Evolutionary conservation across 2,888 invertebrate species (phyloP), one percentile per base, ranked within the genome.

Genomic region (Sussaba pulchella): DNA sequence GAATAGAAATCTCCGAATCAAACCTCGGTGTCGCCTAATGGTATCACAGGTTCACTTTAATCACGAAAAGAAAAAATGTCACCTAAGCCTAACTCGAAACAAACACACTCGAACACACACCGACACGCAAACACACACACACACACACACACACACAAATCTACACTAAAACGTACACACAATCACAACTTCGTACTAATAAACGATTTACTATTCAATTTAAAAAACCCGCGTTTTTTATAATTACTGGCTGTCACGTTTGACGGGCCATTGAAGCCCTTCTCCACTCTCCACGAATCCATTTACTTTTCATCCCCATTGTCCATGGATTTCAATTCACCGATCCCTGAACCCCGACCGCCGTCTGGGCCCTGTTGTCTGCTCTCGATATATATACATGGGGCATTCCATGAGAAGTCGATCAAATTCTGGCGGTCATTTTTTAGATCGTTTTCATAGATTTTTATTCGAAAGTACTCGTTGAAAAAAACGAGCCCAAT

Each of bases 131-230:
- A 88, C 89, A 89, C 89, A 88, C n/a, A n/a, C n/a, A n/a, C n/a
- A 43, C 47, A 87, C 86, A 76, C 61, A 64, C 26, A 69, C 63
- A 80, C 47, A 70, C 67, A 59, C 31, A 31, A 2, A 31, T 6
- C 2, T 6, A 31, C 31, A 31, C 31, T 5, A 10, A 43, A 31
- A 87, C 86, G n/a, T 8, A 43, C 31, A 87, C 86, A 89, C 88
- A 88, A 89, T 89, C 89, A 89, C 89, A 88, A 87, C 89, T 90
- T 90, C 90, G 88, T 90, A 89, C 88, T 89, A 90, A 90, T 90
- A 90, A 90, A 90, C 89, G 87, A 90, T 90, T 90, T 89, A 90
- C 88, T 90, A 90, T 88, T 90, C 89, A 84, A 89, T 88, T 88
- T 87, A 54, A 24, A 71, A 74, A 31, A 54, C 19, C 69, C 71